Evolutionary conservation across 2,797 vertebrate species (phyloP).

Genomic region (Macropodus opercularis): DNA sequence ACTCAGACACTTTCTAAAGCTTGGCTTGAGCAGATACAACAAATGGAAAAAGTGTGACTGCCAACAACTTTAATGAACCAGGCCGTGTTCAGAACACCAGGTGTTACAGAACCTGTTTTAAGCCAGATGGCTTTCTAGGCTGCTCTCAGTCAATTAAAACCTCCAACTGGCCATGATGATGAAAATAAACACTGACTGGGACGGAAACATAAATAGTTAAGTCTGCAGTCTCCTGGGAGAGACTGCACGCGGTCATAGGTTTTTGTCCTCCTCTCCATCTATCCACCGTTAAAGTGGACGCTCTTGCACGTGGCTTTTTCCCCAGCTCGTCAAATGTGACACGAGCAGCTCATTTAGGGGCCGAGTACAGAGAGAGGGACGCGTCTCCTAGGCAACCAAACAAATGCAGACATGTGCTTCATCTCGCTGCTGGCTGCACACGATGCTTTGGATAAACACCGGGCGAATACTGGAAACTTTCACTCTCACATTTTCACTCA

Average conservation of each 20-base stretch:
- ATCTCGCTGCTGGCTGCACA: conserved; percentile 66
- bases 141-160: conserved; percentile 59
- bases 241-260: neutral
- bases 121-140: conserved; percentile 44
- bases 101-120: conserved; percentile 56
- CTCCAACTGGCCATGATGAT: conserved; percentile 29
- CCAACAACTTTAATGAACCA: conserved; percentile 49
- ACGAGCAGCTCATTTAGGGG: conserved; percentile 58
- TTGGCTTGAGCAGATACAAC: conserved; percentile 33
- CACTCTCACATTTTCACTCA: conserved; percentile 68
- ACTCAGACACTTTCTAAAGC: conserved; percentile 26
- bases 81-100: conserved; percentile 48
- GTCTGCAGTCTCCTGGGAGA: neutral
- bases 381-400: conserved; percentile 78
- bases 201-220: neutral
- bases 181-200: conserved; percentile 36
- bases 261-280: conserved; percentile 22
- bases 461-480: conserved; percentile 75
- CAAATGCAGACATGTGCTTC: conserved; percentile 80
- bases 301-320: conserved; percentile 27
- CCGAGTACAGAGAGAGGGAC: conserved; percentile 47
- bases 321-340: conserved; percentile 57
- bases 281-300: conserved; percentile 36
- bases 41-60: conserved; percentile 47
- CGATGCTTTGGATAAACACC: conserved; percentile 69